Conservation (phyloP, 2,888 invertebrate species). For the Steromphala cineraria region DNA sequence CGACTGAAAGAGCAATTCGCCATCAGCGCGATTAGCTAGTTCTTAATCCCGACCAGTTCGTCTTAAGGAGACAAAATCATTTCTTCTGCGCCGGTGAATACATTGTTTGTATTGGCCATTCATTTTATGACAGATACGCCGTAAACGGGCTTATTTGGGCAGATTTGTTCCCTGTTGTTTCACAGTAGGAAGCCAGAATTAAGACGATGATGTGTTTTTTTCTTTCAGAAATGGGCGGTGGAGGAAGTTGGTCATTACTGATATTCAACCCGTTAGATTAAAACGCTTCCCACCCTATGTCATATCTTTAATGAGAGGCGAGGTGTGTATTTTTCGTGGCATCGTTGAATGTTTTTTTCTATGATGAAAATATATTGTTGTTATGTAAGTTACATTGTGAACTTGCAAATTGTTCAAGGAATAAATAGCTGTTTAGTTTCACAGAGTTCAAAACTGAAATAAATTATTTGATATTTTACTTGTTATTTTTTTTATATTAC, state of each 20-base stretch:
- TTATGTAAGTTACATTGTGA: too few species aligned
- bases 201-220: not conserved
- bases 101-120: not conserved
- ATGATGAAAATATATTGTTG: too few species aligned
- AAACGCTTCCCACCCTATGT: not conserved
- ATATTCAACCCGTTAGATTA: not conserved
- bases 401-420: too few species aligned
- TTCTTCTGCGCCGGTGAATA: conserved; percentile 15
- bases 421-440: too few species aligned
- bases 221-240: not conserved
- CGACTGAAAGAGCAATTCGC: conserved; percentile 10
- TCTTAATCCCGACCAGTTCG: conserved; percentile 21
- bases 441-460: too few species aligned
- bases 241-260: not conserved
- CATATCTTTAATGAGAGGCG: too few species aligned
- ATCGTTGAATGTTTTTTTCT: too few species aligned
- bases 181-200: not conserved
- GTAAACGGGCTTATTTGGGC: not conserved
- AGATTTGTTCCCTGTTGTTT: conserved; percentile 5
- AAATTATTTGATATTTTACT: too few species aligned
- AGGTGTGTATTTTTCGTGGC: too few species aligned
- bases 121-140: not conserved
- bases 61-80: conserved; percentile 18
- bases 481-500: too few species aligned
- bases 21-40: not conserved